Percentiles rank a stretch among this genome's conserved stretches.
These are phyloP conservation scores for Delia radicum DNA, from an alignment of 1,140 invertebrate genomes.

Conservation along the genomic window DNA sequence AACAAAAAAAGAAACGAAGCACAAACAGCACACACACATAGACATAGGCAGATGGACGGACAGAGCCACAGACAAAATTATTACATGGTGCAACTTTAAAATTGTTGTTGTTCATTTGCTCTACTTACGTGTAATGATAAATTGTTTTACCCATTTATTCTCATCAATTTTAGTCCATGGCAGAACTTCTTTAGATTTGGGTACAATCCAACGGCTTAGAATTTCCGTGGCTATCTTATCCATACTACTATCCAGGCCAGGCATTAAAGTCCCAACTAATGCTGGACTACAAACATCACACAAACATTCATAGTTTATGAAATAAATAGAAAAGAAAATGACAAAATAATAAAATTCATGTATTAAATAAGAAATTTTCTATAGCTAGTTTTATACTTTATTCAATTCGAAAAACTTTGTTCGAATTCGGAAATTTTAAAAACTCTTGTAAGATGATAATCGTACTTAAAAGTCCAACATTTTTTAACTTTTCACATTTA, in stretches of 20 bases:
- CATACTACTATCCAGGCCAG: conserved; percentile 46
- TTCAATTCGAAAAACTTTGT: too few relatives aligned
- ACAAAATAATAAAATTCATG: too few relatives aligned
- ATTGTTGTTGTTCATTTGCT: background rate
- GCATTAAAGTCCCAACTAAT: conserved; percentile 47
- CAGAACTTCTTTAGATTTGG: conserved; percentile 32
- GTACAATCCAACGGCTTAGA: conserved; percentile 43
- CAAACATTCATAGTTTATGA: background rate
- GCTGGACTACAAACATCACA: conserved; percentile 34
- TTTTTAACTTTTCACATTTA: too few relatives aligned
- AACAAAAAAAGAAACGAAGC: background rate
- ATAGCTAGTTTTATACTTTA: too few relatives aligned
- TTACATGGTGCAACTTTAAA: background rate
- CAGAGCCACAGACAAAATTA: background rate
- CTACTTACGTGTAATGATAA: conserved; percentile 39
- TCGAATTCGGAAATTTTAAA: too few relatives aligned
- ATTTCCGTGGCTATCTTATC: conserved; percentile 41
- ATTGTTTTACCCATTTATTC: conserved; percentile 38
- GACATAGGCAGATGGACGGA: background rate
- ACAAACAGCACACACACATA: too few relatives aligned
- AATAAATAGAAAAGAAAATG: too few relatives aligned
- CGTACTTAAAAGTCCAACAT: too few relatives aligned
- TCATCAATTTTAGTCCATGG: conserved; percentile 47
- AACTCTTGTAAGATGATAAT: too few relatives aligned
- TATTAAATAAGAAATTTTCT: too few relatives aligned